These are phyloP conservation scores for Sus cebifrons DNA, from an alignment of 2,797 vertebrate species.

Conservation along the genomic window DNA sequence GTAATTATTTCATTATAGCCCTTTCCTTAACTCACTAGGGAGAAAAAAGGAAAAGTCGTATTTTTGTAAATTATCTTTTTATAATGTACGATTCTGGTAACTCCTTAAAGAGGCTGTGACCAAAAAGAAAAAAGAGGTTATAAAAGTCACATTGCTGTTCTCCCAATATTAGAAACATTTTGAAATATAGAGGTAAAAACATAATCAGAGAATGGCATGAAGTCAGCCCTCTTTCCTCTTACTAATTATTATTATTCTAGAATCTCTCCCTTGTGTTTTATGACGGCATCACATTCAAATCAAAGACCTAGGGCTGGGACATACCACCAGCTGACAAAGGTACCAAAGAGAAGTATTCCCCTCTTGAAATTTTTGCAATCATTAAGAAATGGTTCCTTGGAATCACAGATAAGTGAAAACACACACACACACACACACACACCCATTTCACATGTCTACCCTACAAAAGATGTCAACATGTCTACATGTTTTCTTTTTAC, in stretches of 20 bases:
- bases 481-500: not conserved
- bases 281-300: not conserved
- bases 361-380: not conserved
- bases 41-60: not conserved
- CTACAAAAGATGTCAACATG: not conserved
- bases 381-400: not conserved
- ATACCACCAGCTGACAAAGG: not conserved
- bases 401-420: not conserved
- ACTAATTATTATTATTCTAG: not conserved
- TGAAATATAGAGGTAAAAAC: constrained; percentile 37
- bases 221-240: not conserved
- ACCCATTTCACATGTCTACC: not conserved
- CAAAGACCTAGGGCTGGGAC: not conserved
- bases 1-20: constrained; percentile 16
- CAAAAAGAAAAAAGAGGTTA: not conserved
- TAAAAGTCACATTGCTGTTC: constrained; percentile 18
- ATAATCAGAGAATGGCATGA: not conserved
- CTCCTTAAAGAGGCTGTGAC: constrained; percentile 17
- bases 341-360: not conserved
- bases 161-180: constrained; percentile 25
- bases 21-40: constrained; percentile 16
- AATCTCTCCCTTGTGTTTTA: constrained; percentile 6
- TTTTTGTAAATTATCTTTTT: constrained; percentile 9
- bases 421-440: not conserved
- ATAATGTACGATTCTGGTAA: constrained; percentile 41